A percentile compares a stretch with the other conserved stretches of the same genome.
These are phyloP conservation scores for Agonopterix arenella DNA, from an alignment of 2,888 invertebrate species.

Conservation along the genomic window DNA sequence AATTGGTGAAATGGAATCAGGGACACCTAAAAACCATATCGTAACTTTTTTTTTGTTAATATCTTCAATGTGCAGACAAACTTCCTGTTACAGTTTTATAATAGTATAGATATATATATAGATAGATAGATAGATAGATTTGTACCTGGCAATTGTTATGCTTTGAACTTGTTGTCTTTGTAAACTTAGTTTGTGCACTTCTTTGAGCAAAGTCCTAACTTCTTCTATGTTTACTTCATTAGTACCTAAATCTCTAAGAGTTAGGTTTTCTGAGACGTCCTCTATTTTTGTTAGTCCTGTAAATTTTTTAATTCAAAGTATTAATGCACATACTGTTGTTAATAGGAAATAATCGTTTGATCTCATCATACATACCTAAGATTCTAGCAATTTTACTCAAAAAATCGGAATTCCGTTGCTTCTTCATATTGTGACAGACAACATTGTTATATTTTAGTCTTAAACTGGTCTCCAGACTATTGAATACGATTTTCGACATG, in stretches of 20 bases:
- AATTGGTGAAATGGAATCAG: too few species aligned
- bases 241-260: constrained; percentile 19
- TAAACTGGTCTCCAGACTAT: constrained; percentile 34
- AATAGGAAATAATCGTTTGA: background rate
- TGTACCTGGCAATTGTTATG: too few species aligned
- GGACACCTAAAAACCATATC: too few species aligned
- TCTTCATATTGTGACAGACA: constrained; percentile 22
- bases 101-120: too few species aligned
- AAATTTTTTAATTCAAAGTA: too few species aligned
- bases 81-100: too few species aligned
- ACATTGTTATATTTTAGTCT: constrained; percentile 35
- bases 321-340: too few species aligned
- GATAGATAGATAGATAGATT: too few species aligned
- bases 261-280: constrained; percentile 16
- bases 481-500: constrained; percentile 12
- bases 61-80: too few species aligned
- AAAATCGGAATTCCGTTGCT: constrained; percentile 14
- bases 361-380: constrained; percentile 16
- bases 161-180: too few species aligned
- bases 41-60: too few species aligned
- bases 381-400: constrained; percentile 17
- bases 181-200: constrained; percentile 2
- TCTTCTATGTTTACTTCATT: constrained; percentile 28
- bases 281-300: constrained; percentile 10
- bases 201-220: constrained; percentile 24